Base-by-base conservation (phyloP, 2,797 vertebrate genomes). In the Galaxias olidus region DNA sequence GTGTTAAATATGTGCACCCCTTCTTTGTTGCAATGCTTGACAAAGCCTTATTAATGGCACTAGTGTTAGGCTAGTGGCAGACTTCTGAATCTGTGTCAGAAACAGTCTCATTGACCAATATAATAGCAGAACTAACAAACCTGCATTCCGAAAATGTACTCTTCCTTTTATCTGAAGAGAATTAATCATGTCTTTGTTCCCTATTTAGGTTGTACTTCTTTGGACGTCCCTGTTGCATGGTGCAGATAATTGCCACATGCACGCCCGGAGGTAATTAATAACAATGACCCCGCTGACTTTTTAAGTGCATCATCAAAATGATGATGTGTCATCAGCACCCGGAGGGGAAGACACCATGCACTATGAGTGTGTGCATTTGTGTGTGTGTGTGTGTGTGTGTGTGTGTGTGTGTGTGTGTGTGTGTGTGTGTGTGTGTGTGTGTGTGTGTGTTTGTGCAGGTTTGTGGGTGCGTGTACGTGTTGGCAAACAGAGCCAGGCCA, bases 241-340 rank as follows among this genome's bases (percentile, higher is more conserved):
- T 7, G 51, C 43, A 45, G 41, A 64, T 82, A 85, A 85, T 79
- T 77, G 80, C 62, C 73, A 64, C 66, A 46, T 64, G 68, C 75
- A 70, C 51, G 70, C 30, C 74, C 54, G 80, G 74, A 71, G 73
- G 83, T 86, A 86, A 87, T 86, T 88, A 88, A 84, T 88, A 85
- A 74, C 77, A 78, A 74, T 76, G 81, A 87, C 82, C 77, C 73
- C 19, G 64, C 72, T 77, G 19, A 78, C 82, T 78, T 75, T 82
- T 82, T 72, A 81, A 77, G 84, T 83, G 82, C 79, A 78, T 87
- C 84, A 86, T 83, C 79, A 83, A 83, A 86, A 84, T 89, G 76
- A 87, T 89, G 77, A 75, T 80, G 75, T 88, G 86, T 88, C 83
- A 83, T 68, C 72, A 78, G 70, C 73, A 80, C 73, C 81, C 64